A percentile compares a stretch with the other conserved stretches of the same genome.
phyloP scores from a whole-genome alignment of 2,113 vertebrate genomes.

The Athene cunicularia region DNA sequence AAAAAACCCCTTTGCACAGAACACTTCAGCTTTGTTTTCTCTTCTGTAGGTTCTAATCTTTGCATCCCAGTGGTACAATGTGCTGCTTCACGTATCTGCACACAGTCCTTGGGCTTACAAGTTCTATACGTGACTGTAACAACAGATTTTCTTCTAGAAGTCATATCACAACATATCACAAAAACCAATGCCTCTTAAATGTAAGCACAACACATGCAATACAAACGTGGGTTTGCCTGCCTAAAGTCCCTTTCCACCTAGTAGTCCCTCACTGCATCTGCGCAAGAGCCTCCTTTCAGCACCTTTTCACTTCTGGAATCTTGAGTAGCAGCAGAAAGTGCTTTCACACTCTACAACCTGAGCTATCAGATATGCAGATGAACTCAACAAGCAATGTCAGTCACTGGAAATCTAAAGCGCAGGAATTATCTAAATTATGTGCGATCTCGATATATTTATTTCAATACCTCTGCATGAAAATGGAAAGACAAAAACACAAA shows the following conservation, averaged over 20 bases:
- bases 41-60: neutral
- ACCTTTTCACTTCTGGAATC: neutral
- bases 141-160: neutral
- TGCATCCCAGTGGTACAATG: fast-evolving
- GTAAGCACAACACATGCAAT: neutral
- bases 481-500: neutral
- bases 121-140: neutral
- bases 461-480: neutral
- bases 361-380: neutral
- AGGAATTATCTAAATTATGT: neutral
- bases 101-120: neutral
- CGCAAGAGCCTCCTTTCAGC: neutral
- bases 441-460: neutral
- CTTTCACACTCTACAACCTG: neutral
- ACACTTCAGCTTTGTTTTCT: neutral
- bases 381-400: neutral
- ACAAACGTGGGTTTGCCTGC: neutral
- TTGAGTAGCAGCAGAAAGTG: neutral
- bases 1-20: neutral
- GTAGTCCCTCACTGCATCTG: neutral
- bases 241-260: neutral
- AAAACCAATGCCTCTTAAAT: neutral
- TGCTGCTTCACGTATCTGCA: neutral
- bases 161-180: neutral
- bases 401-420: neutral